Percentiles rank a stretch among this genome's conserved stretches.
Evolutionary conservation across 1,140 invertebrate species (phyloP).

Genomic region (Mamestra configurata): DNA sequence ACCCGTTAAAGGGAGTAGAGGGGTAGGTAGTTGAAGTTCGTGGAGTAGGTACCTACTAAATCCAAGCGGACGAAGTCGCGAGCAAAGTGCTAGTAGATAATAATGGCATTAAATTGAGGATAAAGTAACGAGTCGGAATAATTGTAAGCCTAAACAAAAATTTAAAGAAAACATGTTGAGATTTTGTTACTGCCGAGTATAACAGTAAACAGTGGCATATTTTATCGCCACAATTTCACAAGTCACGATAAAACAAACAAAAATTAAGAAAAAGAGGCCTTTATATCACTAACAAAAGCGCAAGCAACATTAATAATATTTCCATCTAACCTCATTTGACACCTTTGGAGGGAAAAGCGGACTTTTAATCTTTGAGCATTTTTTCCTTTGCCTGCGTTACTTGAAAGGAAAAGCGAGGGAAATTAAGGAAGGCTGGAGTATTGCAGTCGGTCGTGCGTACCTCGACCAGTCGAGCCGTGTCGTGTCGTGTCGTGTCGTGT

Average conservation of each 20-base stretch:
- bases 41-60: no score
- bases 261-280: neutral
- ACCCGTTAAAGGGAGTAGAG: no score
- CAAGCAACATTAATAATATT: constrained; percentile 8
- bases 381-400: constrained; percentile 16
- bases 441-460: constrained; percentile 30
- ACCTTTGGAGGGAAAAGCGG: constrained; percentile 31
- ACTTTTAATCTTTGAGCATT: constrained; percentile 34
- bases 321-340: constrained; percentile 44
- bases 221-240: neutral
- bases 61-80: no score
- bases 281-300: neutral
- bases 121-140: neutral
- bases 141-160: neutral
- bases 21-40: no score
- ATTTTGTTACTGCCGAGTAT: no score
- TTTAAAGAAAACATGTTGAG: neutral
- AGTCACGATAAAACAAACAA: neutral
- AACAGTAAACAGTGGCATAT: neutral
- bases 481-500: neutral
- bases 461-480: neutral
- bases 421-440: constrained; percentile 11
- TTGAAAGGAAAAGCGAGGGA: constrained; percentile 29
- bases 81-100: no score
- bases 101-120: neutral